These are phyloP conservation scores for Leptopterna dolabrata DNA, from an alignment of 2,888 invertebrate species.

Conservation along the genomic window DNA sequence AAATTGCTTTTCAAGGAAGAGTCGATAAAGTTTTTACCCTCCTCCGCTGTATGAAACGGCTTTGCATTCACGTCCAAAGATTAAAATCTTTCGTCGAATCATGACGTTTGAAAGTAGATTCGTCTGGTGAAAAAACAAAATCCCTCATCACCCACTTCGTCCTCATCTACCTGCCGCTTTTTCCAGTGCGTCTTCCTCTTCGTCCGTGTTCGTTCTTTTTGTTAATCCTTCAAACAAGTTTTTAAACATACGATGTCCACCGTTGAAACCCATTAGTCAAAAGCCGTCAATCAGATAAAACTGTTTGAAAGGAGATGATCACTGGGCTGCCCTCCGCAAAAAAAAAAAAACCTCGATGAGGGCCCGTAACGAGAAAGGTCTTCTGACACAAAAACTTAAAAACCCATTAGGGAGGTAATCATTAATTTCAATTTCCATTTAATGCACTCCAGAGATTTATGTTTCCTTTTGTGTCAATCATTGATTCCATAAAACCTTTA, in stretches of 20 bases:
- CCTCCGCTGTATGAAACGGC: not conserved
- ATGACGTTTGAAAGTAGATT: not conserved
- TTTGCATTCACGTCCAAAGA: not conserved
- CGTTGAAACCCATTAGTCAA: slow-evolving; percentile 31
- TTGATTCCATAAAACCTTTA: not conserved
- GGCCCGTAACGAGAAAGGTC: not conserved
- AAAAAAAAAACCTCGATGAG: not conserved
- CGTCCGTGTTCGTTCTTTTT: not conserved
- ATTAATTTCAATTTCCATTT: not conserved
- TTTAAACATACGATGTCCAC: slow-evolving; percentile 11
- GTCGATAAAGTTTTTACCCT: no score
- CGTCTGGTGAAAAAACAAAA: not conserved
- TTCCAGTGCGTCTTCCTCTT: not conserved
- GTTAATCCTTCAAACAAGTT: not conserved
- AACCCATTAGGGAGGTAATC: not conserved
- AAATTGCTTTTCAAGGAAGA: no score
- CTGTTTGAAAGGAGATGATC: slow-evolving; percentile 24
- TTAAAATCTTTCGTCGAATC: not conserved
- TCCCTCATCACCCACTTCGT: not conserved
- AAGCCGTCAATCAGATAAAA: slow-evolving; percentile 35
- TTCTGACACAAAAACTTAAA: not conserved
- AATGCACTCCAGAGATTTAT: not conserved
- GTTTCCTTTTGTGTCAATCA: not conserved
- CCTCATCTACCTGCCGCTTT: not conserved
- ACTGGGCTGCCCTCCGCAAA: not conserved